These are phyloP conservation scores for Ia io DNA, from an alignment of 2,113 vertebrate species.

Conservation along the genomic window DNA sequence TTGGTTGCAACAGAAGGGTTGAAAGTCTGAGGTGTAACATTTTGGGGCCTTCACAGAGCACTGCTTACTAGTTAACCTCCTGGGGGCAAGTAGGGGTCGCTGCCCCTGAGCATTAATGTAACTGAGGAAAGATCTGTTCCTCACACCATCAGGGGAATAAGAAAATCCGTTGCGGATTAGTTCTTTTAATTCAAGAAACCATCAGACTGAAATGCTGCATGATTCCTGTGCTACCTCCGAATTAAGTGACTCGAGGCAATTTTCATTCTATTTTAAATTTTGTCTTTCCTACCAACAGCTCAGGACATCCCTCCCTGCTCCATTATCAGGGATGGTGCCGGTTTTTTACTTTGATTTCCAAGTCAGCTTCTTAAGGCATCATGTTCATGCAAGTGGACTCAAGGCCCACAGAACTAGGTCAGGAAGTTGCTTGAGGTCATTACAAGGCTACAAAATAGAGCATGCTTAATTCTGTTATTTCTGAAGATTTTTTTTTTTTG, in stretches of 20 bases:
- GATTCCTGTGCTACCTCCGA: neutral
- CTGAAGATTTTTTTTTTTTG: constrained; percentile 78
- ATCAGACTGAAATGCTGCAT: neutral
- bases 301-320: constrained; percentile 58
- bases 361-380: constrained; percentile 79
- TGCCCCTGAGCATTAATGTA: neutral
- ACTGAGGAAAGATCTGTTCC: neutral
- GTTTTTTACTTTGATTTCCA: constrained; percentile 74
- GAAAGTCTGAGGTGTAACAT: neutral
- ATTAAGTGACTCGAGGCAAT: constrained; percentile 70
- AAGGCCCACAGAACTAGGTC: constrained; percentile 85
- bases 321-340: constrained; percentile 70
- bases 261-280: constrained; percentile 74
- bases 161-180: constrained; percentile 50
- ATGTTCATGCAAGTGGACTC: constrained; percentile 84
- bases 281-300: constrained; percentile 69
- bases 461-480: constrained; percentile 88
- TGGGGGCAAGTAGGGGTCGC: constrained; percentile 2
- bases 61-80: neutral
- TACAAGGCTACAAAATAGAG: constrained; percentile 89
- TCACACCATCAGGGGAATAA: constrained; percentile 18
- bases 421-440: constrained; percentile 87
- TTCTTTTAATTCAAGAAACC: constrained; percentile 32
- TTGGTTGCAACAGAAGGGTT: neutral
- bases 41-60: neutral